Evolutionary conservation across 2,113 vertebrate species (phyloP), one percentile per base, ranked within the genome.

Genomic region (Casuarius casuarius): DNA sequence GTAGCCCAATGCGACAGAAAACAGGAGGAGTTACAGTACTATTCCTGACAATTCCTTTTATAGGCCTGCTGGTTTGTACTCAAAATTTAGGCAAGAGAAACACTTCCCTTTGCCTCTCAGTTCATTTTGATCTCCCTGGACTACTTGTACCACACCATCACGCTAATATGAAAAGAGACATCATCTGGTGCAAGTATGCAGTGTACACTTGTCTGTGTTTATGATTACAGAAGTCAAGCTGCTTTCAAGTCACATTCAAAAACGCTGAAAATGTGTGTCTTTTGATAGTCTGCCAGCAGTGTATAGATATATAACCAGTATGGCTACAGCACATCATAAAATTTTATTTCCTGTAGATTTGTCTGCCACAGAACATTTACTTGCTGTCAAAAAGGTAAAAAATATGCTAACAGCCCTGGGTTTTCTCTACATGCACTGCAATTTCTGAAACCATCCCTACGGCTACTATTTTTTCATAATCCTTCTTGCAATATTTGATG

Each of bases 301-400:
- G 9, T 96, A 95, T 49, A 95, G 94, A 97, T 94, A 91, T 72
- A 95, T 87, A 97, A 92, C 83, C 71, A 49, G 65, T 44, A 92
- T 40, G 83, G 89, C 78, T 94, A 92, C 58, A 89, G 84, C 72
- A 96, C 79, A 91, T 95, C 89, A 89, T 96, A 96, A 97, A 96
- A 93, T 92, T 94, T 97, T 97, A 97, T 96, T 95, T 97, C 93
- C 96, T 93, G 90, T 94, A 96, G 95, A 95, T 97, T 96, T 95
- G 94, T 91, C 97, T 97, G 97, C 97, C 95, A 97, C 91, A 96
- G 95, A 96, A 96, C 95, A 96, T 97, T 97, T 95, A 95, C 93
- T 95, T 58, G 86, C 96, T 97, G 96, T 97, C 97, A 97, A 91
- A 95, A 95, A 95, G 74, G 77, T 81, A 94, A 94, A 97, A 97